phyloP scores from a whole-genome alignment of 2,797 vertebrate genomes.

The Muraenolepis orangiensis region DNA sequence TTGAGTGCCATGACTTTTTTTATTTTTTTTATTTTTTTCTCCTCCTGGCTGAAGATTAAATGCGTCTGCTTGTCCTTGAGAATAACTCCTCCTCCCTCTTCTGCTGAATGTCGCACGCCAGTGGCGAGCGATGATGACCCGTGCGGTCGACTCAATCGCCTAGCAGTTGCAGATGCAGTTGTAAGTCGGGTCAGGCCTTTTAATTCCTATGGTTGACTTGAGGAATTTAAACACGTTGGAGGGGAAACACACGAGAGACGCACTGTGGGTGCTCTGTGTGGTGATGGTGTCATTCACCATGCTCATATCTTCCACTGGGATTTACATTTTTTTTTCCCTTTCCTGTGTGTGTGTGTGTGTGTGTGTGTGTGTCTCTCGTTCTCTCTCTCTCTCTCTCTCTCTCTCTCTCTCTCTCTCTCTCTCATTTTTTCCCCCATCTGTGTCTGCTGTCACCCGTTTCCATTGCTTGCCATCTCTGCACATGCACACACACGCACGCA shows the following conservation, averaged over 20 bases:
- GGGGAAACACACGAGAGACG: neutral
- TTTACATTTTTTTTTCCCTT: neutral
- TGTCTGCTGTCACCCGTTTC: neutral
- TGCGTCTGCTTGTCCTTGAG: neutral
- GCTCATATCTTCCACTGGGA: neutral
- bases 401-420: neutral
- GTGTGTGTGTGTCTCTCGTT: neutral
- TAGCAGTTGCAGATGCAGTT: no score
- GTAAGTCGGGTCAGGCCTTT: neutral
- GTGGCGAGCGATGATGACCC: neutral
- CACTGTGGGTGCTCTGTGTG: neutral
- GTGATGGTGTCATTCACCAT: neutral
- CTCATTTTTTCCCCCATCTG: neutral
- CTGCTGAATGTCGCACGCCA: neutral
- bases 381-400: neutral
- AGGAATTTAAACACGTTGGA: neutral
- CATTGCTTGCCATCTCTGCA: slow-evolving; percentile 6
- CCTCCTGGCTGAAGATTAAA: neutral
- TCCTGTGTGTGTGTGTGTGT: neutral
- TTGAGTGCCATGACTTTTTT: neutral
- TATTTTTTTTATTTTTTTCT: no score
- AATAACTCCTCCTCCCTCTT: neutral
- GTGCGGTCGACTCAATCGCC: neutral
- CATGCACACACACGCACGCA: slow-evolving; percentile 15
- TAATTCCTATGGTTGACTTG: neutral